Evolutionary conservation across 2,888 invertebrate species (phyloP), one percentile per base, ranked within the genome.

Genomic region (Leptura quadrifasciata): DNA sequence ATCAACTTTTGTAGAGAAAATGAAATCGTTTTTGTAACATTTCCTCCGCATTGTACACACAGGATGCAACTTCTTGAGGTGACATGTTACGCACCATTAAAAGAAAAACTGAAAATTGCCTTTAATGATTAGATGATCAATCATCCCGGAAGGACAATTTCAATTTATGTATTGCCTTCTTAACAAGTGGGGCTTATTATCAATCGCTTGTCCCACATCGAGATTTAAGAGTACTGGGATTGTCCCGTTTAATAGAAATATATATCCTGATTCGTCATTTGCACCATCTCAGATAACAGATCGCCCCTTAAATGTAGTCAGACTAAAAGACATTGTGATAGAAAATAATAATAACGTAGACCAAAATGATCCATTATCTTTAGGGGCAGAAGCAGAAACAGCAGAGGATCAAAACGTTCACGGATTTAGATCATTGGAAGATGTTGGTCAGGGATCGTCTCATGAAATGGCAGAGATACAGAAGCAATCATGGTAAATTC

Each of bases 201-300:
- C 31, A 5, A 24, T 12, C 60, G 35, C 31, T 31, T 71, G 4
- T n/a, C 24, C 24, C 24, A 24, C n/a, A 20, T 61, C 63, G 15
- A n/a, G 60, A 39, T 71, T 61, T 21, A 60, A 47, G 18, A 35
- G n/a, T 27, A 18, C 60, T 15, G 71, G 71, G 17, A 71, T 71
- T 12, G 35, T 39, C 1, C 71, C 69, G 9, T 24, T 69, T n/a
- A 47, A 69, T 20, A 18, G 57, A 58, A 20, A 69, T 57, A 58
- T 69, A 21, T 57, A 20, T 57, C 17, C 57, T 24, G 69, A 69
- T 57, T 10, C 12, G 12, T 35, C 35, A 20, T 57, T 55, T 65
- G n/a, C 9, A 5, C 31, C 20, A 27, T 54, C 10, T 15, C 18
- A 15, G n/a, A 24, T 52, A 18, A 35, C 27, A 4, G 58, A 21